Conservation (phyloP, 2,888 invertebrate genomes). For the Rhingia campestris region DNA sequence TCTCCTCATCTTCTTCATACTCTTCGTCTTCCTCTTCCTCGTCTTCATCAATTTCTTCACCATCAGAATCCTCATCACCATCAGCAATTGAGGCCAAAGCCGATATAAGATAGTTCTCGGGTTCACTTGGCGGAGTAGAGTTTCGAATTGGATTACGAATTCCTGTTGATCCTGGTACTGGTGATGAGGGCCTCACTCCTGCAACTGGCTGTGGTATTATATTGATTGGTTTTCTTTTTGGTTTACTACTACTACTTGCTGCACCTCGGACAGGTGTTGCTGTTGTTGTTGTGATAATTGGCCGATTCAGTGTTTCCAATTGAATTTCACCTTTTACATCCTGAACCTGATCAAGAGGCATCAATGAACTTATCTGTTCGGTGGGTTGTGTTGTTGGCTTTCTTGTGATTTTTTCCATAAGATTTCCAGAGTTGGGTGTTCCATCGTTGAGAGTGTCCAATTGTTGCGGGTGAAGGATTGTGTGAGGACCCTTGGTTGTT, state of each 20-base stretch:
- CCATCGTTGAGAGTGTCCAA: neutral
- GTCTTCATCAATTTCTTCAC: neutral
- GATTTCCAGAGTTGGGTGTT: neutral
- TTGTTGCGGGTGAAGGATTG: constrained; percentile 10
- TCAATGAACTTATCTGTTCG: constrained; percentile 28
- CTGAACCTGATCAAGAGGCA: constrained; percentile 33
- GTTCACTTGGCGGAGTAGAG: constrained; percentile 9
- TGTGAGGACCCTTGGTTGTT: constrained; percentile 26
- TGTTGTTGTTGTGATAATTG: constrained; percentile 54
- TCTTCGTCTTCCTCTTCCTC: constrained; percentile 12
- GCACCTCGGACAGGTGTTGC: constrained; percentile 22
- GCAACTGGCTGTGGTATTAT: constrained; percentile 7
- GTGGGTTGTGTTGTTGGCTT: constrained; percentile 29
- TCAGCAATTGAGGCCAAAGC: constrained; percentile 38
- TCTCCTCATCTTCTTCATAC: constrained; percentile 9
- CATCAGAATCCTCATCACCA: constrained; percentile 4
- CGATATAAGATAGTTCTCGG: constrained; percentile 59
- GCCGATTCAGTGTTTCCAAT: constrained; percentile 54
- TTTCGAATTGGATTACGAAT: constrained; percentile 22
- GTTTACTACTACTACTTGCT: constrained; percentile 30
- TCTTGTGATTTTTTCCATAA: constrained; percentile 8
- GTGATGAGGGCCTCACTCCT: constrained; percentile 25
- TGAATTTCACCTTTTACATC: constrained; percentile 42
- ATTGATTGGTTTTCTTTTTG: constrained; percentile 56
- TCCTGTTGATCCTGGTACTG: constrained; percentile 10